Conservation (phyloP, 2,797 vertebrate genomes). For the Meriones psammophilus region DNA sequence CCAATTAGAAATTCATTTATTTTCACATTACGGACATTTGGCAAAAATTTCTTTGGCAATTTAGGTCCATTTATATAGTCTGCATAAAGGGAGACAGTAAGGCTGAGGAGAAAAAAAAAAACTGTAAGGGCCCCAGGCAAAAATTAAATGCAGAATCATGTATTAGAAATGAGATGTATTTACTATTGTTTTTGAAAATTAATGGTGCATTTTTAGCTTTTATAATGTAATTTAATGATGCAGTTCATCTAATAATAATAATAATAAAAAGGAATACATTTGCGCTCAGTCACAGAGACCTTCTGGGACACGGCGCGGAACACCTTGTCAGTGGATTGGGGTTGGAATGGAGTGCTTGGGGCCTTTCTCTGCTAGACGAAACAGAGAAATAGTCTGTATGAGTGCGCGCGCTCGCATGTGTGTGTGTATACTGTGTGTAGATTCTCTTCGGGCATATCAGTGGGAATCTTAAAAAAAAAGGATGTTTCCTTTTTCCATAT, state of each 20-base stretch:
- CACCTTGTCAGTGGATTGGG: constrained; percentile 87
- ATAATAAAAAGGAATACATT: constrained; percentile 91
- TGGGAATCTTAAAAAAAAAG: constrained; percentile 82
- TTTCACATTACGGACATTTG: constrained; percentile 92
- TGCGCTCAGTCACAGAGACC: constrained; percentile 93
- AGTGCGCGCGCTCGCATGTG: neutral
- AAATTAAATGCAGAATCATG: constrained; percentile 95
- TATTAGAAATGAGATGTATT: constrained; percentile 96
- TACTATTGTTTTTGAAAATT: constrained; percentile 99
- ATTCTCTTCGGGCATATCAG: constrained; percentile 85
- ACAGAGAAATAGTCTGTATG: constrained; percentile 68
- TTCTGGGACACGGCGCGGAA: constrained; percentile 94
- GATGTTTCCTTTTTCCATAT: constrained; percentile 84
- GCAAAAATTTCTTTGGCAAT: constrained; percentile 91
- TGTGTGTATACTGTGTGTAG: neutral
- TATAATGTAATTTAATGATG: constrained; percentile 99
- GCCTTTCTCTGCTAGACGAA: constrained; percentile 87
- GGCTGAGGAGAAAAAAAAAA: constrained; percentile 90
- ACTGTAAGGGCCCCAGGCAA: constrained; percentile 92
- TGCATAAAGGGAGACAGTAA: constrained; percentile 96
- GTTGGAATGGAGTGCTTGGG: constrained; percentile 89
- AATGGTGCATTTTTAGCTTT: constrained; percentile 99
- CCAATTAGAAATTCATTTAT: constrained; percentile 95
- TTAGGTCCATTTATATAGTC: constrained; percentile 94
- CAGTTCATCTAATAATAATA: constrained; percentile 96